phyloP scores from a whole-genome alignment of 2,113 vertebrate species.

The Limnothrissa miodon region DNA sequence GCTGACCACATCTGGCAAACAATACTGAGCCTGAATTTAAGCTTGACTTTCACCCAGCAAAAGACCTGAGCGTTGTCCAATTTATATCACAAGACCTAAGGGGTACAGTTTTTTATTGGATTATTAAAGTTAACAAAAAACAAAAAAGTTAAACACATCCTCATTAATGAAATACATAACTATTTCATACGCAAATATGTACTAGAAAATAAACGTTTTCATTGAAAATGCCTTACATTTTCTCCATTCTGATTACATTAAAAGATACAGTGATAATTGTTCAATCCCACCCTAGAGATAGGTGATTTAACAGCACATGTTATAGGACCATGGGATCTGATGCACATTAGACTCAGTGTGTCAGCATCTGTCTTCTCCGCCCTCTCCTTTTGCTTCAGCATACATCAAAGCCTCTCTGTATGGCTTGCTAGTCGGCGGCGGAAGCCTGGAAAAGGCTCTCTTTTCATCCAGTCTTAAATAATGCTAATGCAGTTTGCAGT shows the following conservation, averaged over 20 bases:
- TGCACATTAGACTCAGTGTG: not conserved
- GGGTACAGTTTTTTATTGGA: not conserved
- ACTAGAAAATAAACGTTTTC: not conserved
- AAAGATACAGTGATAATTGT: not conserved
- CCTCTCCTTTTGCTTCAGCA: not conserved
- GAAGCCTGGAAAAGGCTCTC: not conserved
- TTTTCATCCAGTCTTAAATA: not conserved
- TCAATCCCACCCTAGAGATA: not conserved
- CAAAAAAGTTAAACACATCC: too few relatives aligned
- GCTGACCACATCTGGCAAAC: not conserved
- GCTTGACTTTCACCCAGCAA: not conserved
- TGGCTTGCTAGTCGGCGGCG: not conserved
- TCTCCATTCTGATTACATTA: not conserved
- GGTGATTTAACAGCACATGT: not conserved
- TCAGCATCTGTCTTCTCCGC: not conserved
- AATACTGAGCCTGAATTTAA: not conserved
- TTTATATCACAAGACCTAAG: not conserved
- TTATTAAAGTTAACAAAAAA: too few relatives aligned
- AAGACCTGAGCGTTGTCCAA: not conserved
- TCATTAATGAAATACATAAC: not conserved
- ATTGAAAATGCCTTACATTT: not conserved
- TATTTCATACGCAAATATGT: not conserved
- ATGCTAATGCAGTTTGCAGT: not conserved
- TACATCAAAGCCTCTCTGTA: conserved; percentile 6
- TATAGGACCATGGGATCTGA: not conserved